Evolutionary conservation across 2,113 vertebrate genomes (phyloP), one percentile per base, ranked within the genome.

Genomic region (Urocynchramus pylzowi): DNA sequence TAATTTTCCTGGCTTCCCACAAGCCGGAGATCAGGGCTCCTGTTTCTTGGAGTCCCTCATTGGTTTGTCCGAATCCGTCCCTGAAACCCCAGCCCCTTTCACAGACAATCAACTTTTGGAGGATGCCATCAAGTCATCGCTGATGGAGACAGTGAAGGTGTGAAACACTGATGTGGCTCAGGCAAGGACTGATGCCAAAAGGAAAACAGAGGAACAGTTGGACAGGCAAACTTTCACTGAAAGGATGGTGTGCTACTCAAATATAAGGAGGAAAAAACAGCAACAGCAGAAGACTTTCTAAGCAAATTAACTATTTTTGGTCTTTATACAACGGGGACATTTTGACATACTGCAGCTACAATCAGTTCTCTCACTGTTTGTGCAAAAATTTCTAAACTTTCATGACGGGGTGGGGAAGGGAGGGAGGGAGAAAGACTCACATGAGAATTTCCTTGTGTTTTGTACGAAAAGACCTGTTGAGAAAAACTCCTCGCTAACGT

Each of bases 11-110:
- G 98, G 98, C 87, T 98, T 99, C 26, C 97, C 98, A 0, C 97
- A 98, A 65, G 89, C 98, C 0, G 97, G 93, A n/a, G 99, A 99
- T 94, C 94, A 98, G 6, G 98, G 98, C 70, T 97, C 98, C 47
- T 99, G 99, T 96, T 98, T 99, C 91, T 97, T 99, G 92, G 99
- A 99, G 96, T 99, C 99, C 11, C 98, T 99, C 80, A 98, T 99
- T 10, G 99, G 99, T 93, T 97, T 99, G 85, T 98, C 99, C 0
- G 99, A 99, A 97, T 99, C 99, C 1, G 96, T 98, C 71, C 98
- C 98, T 0, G 99, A 99, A 90, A 98, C 98, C 77, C 98, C 98
- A 0, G 97, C 98, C 60, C 98, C 99, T 82, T 99, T 99, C 95
- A 98, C 98, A 53, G 99, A 99, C 97, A 98, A 99, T 99, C 99